Percentiles rank a stretch among this genome's conserved stretches.
phyloP scores from a whole-genome alignment of 1,140 invertebrate genomes.

The Rhopalosiphum padi region DNA sequence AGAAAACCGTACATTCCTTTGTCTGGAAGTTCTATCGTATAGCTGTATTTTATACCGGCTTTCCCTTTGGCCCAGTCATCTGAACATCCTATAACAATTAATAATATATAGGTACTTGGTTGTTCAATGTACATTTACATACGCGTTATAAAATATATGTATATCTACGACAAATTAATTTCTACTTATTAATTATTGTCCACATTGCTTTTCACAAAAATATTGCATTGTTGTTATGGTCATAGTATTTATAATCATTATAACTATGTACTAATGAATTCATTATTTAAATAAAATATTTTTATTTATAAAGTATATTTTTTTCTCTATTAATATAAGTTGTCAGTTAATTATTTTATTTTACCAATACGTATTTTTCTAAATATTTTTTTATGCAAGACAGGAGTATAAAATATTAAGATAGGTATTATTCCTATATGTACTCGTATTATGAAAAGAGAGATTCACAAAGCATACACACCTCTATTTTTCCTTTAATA shows the following conservation, averaged over 20 bases:
- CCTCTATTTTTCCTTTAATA: too few species aligned
- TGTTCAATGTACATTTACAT: not conserved
- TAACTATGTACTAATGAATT: not conserved
- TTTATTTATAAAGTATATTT: too few species aligned
- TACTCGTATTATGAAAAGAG: too few species aligned
- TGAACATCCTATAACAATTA: conserved; percentile 73
- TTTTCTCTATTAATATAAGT: too few species aligned
- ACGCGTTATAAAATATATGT: not conserved
- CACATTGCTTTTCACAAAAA: not conserved
- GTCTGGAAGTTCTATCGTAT: conserved; percentile 87
- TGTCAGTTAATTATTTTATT: too few species aligned
- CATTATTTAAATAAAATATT: too few species aligned
- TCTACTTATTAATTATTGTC: not conserved
- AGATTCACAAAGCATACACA: too few species aligned
- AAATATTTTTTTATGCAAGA: too few species aligned
- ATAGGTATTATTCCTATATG: too few species aligned
- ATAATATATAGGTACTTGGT: not conserved
- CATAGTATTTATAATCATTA: not conserved
- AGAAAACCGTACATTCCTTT: conserved; percentile 87
- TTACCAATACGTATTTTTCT: too few species aligned
- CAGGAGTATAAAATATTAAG: too few species aligned
- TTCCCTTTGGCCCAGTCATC: conserved; percentile 91
- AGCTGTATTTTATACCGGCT: conserved; percentile 85
- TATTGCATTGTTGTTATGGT: not conserved
- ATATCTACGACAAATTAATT: not conserved